Conservation (phyloP, 2,113 vertebrate genomes). For the Pteruthius melanotis region DNA sequence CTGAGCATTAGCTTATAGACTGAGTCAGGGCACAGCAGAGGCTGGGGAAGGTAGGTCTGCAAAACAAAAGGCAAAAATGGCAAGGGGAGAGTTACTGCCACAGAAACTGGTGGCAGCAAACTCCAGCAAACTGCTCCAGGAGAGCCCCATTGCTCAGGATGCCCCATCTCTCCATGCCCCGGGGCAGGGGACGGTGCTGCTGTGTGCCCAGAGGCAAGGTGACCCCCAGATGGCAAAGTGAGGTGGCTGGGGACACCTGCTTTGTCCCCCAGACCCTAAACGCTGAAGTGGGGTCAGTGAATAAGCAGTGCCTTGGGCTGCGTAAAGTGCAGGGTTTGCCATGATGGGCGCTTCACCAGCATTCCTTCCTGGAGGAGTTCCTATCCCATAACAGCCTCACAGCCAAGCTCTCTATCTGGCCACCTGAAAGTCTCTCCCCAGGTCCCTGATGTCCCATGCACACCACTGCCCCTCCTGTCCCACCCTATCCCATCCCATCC, state of each 20-base stretch:
- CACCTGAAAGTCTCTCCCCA: background rate
- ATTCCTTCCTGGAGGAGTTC: background rate
- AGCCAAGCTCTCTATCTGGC: background rate
- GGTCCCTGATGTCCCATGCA: accelerated
- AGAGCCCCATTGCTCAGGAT: background rate
- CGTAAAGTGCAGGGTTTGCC: background rate
- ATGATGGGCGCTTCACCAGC: accelerated
- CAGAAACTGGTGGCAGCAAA: background rate
- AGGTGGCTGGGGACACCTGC: background rate
- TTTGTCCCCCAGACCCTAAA: background rate
- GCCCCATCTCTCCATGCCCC: accelerated
- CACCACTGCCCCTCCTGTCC: background rate
- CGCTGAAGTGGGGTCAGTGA: accelerated
- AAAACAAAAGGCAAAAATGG: background rate
- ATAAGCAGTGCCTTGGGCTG: background rate
- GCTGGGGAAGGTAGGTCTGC: slow-evolving; percentile 90
- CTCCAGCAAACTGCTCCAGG: background rate
- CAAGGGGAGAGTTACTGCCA: background rate
- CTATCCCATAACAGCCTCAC: background rate
- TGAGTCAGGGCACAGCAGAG: slow-evolving; percentile 84
- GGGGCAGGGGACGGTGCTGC: accelerated
- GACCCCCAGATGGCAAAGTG: background rate
- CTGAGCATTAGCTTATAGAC: slow-evolving; percentile 92
- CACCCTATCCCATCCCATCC: too few species aligned
- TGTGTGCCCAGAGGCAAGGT: background rate